These are phyloP conservation scores for Lasioglossum lativentre DNA, from an alignment of 2,888 invertebrate genomes.

Conservation along the genomic window DNA sequence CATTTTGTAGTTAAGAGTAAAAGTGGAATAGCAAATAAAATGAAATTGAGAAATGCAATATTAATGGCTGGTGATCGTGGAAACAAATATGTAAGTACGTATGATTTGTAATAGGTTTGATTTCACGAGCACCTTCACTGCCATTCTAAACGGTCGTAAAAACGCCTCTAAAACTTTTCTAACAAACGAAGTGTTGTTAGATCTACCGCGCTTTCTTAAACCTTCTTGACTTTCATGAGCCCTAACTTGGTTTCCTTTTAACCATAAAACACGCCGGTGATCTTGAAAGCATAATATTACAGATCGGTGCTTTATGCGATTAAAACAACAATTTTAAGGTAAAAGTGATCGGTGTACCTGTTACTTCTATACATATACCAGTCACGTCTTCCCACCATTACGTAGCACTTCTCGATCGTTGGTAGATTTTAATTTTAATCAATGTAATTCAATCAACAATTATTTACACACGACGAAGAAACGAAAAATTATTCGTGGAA, in stretches of 20 bases:
- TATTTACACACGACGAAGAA: background rate
- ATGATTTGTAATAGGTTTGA: background rate
- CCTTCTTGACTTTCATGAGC: constrained; percentile 10
- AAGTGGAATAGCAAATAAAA: background rate
- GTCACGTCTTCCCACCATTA: background rate
- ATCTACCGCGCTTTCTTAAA: constrained; percentile 3
- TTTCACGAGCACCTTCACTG: background rate
- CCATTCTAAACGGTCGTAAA: background rate
- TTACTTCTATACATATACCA: background rate
- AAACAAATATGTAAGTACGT: background rate
- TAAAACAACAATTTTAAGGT: background rate
- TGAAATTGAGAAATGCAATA: constrained; percentile 5
- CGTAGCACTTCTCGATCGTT: background rate
- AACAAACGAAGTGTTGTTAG: background rate
- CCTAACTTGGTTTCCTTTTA: background rate
- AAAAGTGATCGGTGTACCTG: background rate
- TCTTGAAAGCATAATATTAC: background rate
- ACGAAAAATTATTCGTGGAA: background rate
- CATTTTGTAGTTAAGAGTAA: background rate
- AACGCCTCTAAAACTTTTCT: background rate
- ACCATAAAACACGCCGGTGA: background rate
- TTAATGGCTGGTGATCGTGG: background rate
- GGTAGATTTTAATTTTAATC: background rate
- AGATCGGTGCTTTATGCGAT: background rate
- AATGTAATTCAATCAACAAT: background rate